Base-by-base conservation (phyloP, 64 coral and sea anemone species). In the Stichodactyla mertensii region DNA sequence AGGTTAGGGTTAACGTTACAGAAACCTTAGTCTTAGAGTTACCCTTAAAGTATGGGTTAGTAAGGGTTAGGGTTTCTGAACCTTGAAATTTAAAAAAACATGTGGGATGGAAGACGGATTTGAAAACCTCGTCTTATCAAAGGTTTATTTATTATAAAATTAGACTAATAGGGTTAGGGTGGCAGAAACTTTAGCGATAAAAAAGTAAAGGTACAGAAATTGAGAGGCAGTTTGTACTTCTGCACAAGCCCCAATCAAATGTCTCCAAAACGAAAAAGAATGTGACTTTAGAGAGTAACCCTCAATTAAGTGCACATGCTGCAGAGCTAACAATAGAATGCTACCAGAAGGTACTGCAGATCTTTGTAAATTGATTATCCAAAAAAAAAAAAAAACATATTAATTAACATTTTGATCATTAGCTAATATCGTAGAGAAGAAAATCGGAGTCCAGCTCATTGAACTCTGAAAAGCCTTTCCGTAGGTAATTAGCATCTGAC, bases 231-330 rank as follows among this genome's bases (percentile, higher is more conserved):
- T 66, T 66, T 66, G 4, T 66, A 66, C 62, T 66, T 66, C 62
- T 66, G 62, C 62, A 66, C 62, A 66, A 66, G 62, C 62, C 62
- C 62, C 62, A 66, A 66, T 66, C 62, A 66, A 66, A 66, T 16
- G 62, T 66, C 62, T 66, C 62, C 16, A 66, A 66, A 66, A 66
- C 10, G 19, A 66, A 66, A 66, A 66, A 66, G 62, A 66, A 66
- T 22, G 19, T 1, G 62, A 66, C 62, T 20, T 16, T 66, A 66
- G 62, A 66, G 62, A 66, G 62, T 66, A 66, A 66, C 62, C 62
- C 62, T 66, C 62, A 66, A 66, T 66, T 66, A 66, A 66, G 62
- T 66, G 62, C 62, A 16, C 22, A 66, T 66, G 62, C 62, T 66
- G 62, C 62, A 66, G 62, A 19, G 62, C 62, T 66, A 66, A 66